Evolutionary conservation across 1,140 invertebrate genomes (phyloP).

Genomic region (Caenorhabditis remanei): DNA sequence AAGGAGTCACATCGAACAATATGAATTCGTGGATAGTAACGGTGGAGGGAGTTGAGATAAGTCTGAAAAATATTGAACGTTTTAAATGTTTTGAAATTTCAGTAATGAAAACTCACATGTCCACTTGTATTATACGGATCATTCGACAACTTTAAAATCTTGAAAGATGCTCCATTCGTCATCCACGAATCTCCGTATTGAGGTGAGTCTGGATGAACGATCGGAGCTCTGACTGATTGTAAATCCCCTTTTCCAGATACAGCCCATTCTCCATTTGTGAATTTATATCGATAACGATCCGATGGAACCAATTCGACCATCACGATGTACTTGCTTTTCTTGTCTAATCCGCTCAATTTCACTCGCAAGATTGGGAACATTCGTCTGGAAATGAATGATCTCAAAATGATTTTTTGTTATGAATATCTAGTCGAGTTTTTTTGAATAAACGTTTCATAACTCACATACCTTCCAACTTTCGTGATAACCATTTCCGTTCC

Average conservation of each 20-base stretch:
- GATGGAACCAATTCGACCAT: not conserved
- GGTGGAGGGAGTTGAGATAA: not conserved
- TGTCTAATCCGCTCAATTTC: not conserved
- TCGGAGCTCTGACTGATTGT: not conserved
- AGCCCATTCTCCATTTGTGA: not conserved
- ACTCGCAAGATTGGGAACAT: not conserved
- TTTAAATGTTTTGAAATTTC: not conserved
- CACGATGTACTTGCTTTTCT: constrained; percentile 7
- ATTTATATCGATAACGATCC: not conserved
- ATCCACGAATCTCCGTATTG: not conserved
- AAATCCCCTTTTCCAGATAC: not conserved
- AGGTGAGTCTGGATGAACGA: not conserved
- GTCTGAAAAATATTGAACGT: not conserved
- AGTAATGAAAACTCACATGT: not conserved
- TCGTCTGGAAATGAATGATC: not conserved
- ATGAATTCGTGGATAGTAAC: constrained; percentile 90
- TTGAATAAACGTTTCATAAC: too few species aligned
- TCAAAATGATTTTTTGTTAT: not conserved
- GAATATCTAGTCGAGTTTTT: too few species aligned
- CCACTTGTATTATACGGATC: not conserved
- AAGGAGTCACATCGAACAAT: constrained; percentile 96
- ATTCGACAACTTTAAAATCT: not conserved
- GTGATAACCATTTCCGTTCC: constrained; percentile 31
- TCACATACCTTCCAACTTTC: not conserved
- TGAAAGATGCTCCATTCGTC: not conserved